Percentiles rank a stretch among this genome's conserved stretches.
These are phyloP conservation scores for Ceyx margarethae DNA, from an alignment of 2,113 vertebrate genomes.

Conservation along the genomic window DNA sequence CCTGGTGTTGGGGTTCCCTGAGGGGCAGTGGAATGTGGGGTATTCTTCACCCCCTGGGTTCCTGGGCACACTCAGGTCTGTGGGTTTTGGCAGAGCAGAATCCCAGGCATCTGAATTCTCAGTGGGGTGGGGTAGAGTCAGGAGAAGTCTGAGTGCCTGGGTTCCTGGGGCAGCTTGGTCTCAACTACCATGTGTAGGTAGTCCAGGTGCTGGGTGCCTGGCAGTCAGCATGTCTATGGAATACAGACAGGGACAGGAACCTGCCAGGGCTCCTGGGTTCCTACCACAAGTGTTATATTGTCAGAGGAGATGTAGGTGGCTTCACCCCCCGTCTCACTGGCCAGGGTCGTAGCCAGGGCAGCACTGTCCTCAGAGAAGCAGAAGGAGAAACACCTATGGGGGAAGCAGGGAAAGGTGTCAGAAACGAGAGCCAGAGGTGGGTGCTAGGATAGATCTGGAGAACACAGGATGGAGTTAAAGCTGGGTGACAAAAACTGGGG, in stretches of 20 bases:
- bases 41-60: too few relatives aligned
- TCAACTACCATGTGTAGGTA: neutral
- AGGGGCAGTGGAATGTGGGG: neutral
- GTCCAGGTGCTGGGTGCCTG: neutral
- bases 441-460: neutral
- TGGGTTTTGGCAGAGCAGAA: neutral
- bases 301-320: neutral
- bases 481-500: neutral
- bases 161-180: neutral
- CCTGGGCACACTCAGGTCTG: neutral
- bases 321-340: neutral
- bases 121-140: neutral
- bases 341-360: neutral
- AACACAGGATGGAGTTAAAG: neutral
- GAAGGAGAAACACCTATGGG: neutral
- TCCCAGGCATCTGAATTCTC: neutral
- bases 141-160: neutral
- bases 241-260: neutral
- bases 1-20: rapidly evolving
- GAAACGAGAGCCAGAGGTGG: neutral
- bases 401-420: neutral
- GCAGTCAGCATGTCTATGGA: neutral
- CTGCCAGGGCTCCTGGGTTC: neutral
- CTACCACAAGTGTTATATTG: neutral
- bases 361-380: neutral